phyloP scores from a whole-genome alignment of 2,113 vertebrate genomes.

The Pampusana beccarii region DNA sequence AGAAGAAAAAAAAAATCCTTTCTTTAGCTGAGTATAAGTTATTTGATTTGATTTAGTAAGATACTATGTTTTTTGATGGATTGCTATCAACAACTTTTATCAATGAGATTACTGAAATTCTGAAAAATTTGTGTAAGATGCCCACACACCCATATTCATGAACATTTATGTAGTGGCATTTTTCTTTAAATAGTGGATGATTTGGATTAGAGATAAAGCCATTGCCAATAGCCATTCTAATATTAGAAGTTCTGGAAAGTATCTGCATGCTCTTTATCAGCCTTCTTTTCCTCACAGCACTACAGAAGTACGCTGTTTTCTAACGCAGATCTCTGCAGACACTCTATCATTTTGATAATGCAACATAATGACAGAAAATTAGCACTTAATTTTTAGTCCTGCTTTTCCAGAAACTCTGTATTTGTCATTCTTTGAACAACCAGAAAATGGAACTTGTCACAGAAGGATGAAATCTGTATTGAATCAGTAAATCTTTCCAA shows the following conservation, averaged over 20 bases:
- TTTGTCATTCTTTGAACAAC: neutral
- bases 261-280: neutral
- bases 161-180: neutral
- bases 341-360: neutral
- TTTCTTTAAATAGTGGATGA: neutral
- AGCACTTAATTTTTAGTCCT: neutral
- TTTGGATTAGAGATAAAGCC: neutral
- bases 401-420: neutral
- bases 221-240: neutral
- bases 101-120: neutral
- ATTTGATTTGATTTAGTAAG: neutral
- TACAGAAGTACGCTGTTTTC: neutral
- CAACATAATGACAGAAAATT: neutral
- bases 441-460: neutral
- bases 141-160: neutral
- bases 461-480: neutral
- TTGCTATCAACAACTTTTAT: neutral
- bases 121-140: neutral
- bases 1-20: neutral
- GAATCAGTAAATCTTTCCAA: neutral
- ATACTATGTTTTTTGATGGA: neutral
- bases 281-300: neutral
- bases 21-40: neutral
- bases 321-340: neutral
- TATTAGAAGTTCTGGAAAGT: neutral